A percentile compares a stretch with the other conserved stretches of the same genome.
Evolutionary conservation across 2,888 invertebrate genomes (phyloP).

Genomic region (Lasioglossum marginatum): DNA sequence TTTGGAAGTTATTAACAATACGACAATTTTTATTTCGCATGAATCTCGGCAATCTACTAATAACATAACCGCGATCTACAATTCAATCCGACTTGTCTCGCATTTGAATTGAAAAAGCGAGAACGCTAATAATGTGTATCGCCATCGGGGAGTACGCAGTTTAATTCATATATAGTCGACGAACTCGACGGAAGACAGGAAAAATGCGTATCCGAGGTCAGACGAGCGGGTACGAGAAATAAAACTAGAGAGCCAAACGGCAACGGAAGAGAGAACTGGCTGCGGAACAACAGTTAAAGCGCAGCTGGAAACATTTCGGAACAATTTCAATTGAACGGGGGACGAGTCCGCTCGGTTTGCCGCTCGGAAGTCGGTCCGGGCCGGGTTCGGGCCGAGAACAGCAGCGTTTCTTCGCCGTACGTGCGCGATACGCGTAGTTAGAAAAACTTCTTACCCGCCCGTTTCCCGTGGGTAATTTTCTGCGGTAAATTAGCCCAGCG

Average conservation of each 20-base stretch:
- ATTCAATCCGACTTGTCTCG: no score
- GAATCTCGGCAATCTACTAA: no score
- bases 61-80: no score
- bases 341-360: neutral
- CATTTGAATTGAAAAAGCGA: neutral
- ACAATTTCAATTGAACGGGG: conserved; percentile 11
- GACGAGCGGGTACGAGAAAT: neutral
- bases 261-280: neutral
- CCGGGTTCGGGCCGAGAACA: neutral
- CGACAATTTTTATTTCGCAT: neutral
- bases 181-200: neutral
- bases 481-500: conserved; percentile 55
- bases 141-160: neutral
- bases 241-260: neutral
- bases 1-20: no score
- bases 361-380: neutral
- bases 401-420: neutral
- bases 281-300: conserved; percentile 5
- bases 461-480: conserved; percentile 60
- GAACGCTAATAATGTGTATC: neutral
- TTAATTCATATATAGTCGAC: neutral
- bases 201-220: neutral
- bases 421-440: conserved; percentile 3
- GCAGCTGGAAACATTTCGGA: neutral
- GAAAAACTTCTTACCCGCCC: conserved; percentile 27